These are phyloP conservation scores for Tubiluchus corallicola DNA, from an alignment of 2,888 invertebrate genomes.

Conservation along the genomic window DNA sequence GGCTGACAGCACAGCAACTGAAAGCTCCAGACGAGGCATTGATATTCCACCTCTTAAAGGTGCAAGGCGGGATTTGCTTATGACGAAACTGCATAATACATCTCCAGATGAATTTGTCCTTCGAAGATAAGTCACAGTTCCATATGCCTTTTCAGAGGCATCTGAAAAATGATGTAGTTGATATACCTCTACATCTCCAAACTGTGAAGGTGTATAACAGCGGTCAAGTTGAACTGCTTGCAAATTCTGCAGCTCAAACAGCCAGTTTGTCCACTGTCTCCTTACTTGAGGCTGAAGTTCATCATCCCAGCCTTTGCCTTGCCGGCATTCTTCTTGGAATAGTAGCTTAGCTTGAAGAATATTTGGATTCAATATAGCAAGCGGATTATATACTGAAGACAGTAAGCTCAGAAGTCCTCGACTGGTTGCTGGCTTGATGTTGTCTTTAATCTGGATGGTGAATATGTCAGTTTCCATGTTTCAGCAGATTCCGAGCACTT, in stretches of 20 bases:
- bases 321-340: not conserved
- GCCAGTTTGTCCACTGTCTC: not conserved
- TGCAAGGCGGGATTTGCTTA: not conserved
- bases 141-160: not conserved
- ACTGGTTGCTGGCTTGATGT: not conserved
- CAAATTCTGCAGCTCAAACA: not conserved
- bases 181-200: constrained; percentile 1
- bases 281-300: not conserved
- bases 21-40: not conserved
- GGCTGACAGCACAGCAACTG: not conserved
- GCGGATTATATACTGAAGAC: not conserved
- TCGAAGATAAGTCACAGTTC: not conserved
- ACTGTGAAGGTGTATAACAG: not conserved
- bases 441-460: not conserved
- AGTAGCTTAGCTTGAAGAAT: not conserved
- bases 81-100: not conserved
- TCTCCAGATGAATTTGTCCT: not conserved
- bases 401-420: not conserved
- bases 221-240: not conserved
- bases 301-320: not conserved
- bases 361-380: not conserved
- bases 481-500: not conserved
- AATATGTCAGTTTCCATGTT: not conserved
- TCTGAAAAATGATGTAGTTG: not conserved
- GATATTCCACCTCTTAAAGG: not conserved